phyloP scores from a whole-genome alignment of 2,888 invertebrate genomes.

The Ichneumoninae sp. region DNA sequence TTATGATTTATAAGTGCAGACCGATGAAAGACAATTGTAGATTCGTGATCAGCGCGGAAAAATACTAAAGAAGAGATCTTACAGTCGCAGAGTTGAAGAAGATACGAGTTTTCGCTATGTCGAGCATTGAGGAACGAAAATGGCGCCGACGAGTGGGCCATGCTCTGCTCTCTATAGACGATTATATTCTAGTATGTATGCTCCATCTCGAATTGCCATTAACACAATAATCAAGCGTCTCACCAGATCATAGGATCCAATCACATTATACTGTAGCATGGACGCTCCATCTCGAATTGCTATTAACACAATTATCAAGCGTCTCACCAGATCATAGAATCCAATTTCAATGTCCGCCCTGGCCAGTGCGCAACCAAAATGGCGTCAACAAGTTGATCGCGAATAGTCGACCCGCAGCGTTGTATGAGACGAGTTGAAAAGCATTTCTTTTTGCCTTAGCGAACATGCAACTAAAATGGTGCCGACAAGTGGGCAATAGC shows the following conservation, averaged over 20 bases:
- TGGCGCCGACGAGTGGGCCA: neutral
- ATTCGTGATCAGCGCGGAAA: neutral
- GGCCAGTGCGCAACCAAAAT: neutral
- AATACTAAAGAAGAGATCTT: neutral
- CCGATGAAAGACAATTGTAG: neutral
- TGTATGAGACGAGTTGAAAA: neutral
- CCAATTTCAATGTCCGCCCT: neutral
- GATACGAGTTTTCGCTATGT: neutral
- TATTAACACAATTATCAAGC: neutral
- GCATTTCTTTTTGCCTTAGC: neutral
- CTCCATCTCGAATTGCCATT: neutral
- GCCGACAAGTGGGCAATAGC: constrained; percentile 21
- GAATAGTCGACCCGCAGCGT: neutral
- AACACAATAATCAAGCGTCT: neutral
- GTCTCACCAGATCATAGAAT: neutral
- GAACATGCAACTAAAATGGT: constrained; percentile 9
- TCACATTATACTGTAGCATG: neutral
- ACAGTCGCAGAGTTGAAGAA: neutral
- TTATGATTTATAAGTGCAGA: too few species aligned
- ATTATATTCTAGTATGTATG: neutral
- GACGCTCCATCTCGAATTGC: neutral
- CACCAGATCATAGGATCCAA: neutral
- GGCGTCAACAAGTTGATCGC: neutral
- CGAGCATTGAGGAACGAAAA: neutral
- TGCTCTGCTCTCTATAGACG: neutral